Base-by-base conservation (phyloP, 2,888 invertebrate genomes). In the Dyspetes luteomarginatus region DNA sequence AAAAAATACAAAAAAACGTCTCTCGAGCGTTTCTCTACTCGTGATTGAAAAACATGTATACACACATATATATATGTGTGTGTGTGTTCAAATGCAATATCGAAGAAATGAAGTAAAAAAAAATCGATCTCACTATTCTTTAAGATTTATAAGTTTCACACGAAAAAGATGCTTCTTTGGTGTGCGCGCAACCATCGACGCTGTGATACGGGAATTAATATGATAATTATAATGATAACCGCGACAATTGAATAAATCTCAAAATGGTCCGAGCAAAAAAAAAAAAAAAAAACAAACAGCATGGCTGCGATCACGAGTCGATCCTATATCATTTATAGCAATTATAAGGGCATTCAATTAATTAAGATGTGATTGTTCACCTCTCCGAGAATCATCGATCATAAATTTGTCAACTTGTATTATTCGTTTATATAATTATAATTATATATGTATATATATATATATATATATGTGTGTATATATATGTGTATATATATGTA, bases 201-300 rank as follows among this genome's bases (percentile, higher is more conserved):
- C 79, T 79, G 79, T 79, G 79, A 79, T 79, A 79, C 75, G 69
- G 76, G 71, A 71, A 60, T 58, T 79, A 67, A 80, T 67, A 74
- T 67, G 45, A 56, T 45, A 30, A 30, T 36, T 0, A 24, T 69
- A 69, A 24, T 71, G 26, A 45, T 45, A 71, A 24, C 67, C 28
- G 48, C 64, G 9, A n/a, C 50, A 17, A 67, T 19, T 19, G 36
- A 78, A 58, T 41, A 64, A 73, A 55, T 64, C 62, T 67, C 65
- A 30, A 48, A 12, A 4, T 9, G 36, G 36, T 36, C 1, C 12
- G 36, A 3, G 4, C 7, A 36, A 36, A 36, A 36, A 36, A 0
- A 36, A 9, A 52, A 12, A 52, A 7, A n/a, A 50, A 30, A 50
- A 50, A 50, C 36, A 36, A 36, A 36, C 7, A 7, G 12, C 36